Conservation (phyloP, 2,888 invertebrate genomes). For the Cryptophagus acutangulus region DNA sequence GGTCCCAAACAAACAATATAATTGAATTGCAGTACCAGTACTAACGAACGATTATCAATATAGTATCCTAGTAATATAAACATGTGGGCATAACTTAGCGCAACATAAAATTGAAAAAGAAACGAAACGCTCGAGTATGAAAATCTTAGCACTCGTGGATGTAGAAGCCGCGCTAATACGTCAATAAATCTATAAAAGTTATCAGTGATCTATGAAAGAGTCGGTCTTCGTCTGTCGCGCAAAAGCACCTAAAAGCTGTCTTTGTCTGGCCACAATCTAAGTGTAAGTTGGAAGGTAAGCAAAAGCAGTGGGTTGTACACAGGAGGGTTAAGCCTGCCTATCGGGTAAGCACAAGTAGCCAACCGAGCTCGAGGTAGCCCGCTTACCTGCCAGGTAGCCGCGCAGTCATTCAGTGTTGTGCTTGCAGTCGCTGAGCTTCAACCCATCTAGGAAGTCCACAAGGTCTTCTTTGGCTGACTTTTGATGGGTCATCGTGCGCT, state of each 20-base stretch:
- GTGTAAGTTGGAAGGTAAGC: constrained; percentile 38
- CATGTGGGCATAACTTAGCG: no score
- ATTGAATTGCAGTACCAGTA: no score
- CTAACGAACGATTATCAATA: no score
- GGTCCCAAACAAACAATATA: no score
- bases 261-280: constrained; percentile 25
- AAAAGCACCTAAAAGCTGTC: constrained; percentile 8
- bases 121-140: no score
- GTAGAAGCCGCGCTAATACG: constrained; percentile 37
- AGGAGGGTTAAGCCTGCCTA: constrained; percentile 47
- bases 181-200: constrained; percentile 39
- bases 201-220: constrained; percentile 33
- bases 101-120: no score
- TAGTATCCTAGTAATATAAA: no score
- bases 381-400: constrained; percentile 46
- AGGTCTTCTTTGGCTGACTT: constrained; percentile 20
- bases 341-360: constrained; percentile 46
- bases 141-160: no score
- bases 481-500: constrained; percentile 21
- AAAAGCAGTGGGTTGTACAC: constrained; percentile 45
- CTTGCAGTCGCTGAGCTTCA: constrained; percentile 47
- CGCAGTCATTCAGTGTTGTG: constrained; percentile 49
- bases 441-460: constrained; percentile 30
- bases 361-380: constrained; percentile 47
- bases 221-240: constrained; percentile 22